Evolutionary conservation across 2,797 vertebrate genomes (phyloP).

Genomic region (Halcyon chelicuti): DNA sequence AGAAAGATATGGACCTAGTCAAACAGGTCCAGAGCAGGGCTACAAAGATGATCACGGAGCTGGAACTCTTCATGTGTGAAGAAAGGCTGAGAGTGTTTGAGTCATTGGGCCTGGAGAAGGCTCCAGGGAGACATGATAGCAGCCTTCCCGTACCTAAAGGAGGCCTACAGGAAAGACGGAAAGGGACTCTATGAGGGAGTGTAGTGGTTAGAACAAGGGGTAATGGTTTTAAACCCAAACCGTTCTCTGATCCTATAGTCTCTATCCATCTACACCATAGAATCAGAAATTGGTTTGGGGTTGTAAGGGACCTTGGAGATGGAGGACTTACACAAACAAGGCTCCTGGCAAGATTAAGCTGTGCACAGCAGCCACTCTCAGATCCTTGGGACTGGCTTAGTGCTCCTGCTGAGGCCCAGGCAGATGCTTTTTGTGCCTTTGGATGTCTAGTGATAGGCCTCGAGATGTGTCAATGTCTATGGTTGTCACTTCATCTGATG

Average conservation of each 20-base stretch:
- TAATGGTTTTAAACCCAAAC: not conserved
- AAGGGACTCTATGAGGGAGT: not conserved
- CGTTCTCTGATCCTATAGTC: too few relatives aligned
- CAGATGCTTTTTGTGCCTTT: too few relatives aligned
- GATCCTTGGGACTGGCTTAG: rapidly evolving
- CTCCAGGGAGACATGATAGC: not conserved
- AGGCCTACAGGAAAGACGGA: not conserved
- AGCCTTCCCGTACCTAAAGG: not conserved
- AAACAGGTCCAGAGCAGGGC: not conserved
- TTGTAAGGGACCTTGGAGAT: not conserved
- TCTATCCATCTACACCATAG: too few relatives aligned
- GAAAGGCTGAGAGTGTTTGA: not conserved
- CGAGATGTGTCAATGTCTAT: not conserved
- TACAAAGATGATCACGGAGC: not conserved
- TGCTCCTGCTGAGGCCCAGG: not conserved
- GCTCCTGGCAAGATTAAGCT: not conserved
- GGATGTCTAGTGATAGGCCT: not conserved
- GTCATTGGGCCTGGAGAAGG: not conserved
- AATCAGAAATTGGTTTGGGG: not conserved
- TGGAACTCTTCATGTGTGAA: not conserved
- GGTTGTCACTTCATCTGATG: too few relatives aligned
- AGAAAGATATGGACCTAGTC: not conserved
- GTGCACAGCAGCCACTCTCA: rapidly evolving
- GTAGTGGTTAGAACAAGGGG: not conserved
- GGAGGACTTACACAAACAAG: not conserved